phyloP scores from a whole-genome alignment of 2,113 vertebrate genomes.

The Raphicerus campestris region DNA sequence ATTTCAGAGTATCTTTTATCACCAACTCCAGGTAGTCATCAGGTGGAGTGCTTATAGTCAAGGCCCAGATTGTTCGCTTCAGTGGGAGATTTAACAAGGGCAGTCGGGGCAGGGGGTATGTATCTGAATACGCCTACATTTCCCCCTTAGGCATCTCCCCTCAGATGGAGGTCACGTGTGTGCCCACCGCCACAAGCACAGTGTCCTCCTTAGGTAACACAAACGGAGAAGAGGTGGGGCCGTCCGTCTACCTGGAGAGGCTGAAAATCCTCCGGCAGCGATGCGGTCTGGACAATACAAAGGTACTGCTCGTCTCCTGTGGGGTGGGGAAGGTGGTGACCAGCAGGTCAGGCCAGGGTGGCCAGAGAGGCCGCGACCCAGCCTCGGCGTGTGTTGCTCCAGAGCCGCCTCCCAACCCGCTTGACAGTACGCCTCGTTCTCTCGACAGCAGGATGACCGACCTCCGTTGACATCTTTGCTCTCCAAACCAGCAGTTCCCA shows the following conservation, averaged over 20 bases:
- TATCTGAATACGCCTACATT: background rate
- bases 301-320: conserved; percentile 78
- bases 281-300: conserved; percentile 93
- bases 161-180: conserved; percentile 84
- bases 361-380: background rate
- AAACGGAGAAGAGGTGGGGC: conserved; percentile 93
- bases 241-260: conserved; percentile 95
- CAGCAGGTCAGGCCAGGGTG: background rate
- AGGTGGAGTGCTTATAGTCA: background rate
- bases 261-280: conserved; percentile 97
- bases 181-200: conserved; percentile 79
- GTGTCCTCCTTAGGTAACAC: conserved; percentile 83
- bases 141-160: conserved; percentile 87
- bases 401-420: background rate
- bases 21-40: background rate
- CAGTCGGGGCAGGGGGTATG: background rate
- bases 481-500: conserved; percentile 88
- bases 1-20: background rate
- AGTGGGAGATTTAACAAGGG: background rate
- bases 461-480: conserved; percentile 89
- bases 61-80: background rate
- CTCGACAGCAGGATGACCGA: conserved; percentile 84
- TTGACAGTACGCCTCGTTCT: background rate
- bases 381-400: background rate
- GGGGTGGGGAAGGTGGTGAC: background rate